Percentiles rank a stretch among this genome's conserved stretches.
These are phyloP conservation scores for Polyommatus icarus DNA, from an alignment of 2,888 invertebrate species.

Conservation along the genomic window DNA sequence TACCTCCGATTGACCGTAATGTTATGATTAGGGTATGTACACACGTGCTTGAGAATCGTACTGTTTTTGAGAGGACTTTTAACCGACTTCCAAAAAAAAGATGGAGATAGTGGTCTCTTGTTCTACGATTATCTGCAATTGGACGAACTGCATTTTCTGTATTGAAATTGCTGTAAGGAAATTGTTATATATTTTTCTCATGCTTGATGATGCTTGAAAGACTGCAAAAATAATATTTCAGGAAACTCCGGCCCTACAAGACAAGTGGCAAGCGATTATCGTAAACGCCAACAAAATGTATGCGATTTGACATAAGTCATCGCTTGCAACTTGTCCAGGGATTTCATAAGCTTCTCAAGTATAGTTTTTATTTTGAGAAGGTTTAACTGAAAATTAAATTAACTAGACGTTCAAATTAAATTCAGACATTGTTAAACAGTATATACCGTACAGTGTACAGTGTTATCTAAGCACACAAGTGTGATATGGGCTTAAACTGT, in stretches of 20 bases:
- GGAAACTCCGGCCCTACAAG: too few relatives aligned
- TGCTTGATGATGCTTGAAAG: not conserved
- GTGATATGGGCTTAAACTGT: not conserved
- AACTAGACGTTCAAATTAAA: not conserved
- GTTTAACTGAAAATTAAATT: not conserved
- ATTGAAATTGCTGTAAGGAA: not conserved
- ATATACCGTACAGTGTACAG: not conserved
- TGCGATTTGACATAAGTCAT: too few relatives aligned
- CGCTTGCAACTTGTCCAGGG: too few relatives aligned
- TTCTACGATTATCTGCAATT: not conserved
- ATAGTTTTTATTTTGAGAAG: too few relatives aligned
- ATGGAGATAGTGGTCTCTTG: not conserved
- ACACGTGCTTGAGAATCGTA: slow-evolving; percentile 35
- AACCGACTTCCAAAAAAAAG: not conserved
- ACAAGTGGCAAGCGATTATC: too few relatives aligned
- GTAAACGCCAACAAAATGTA: too few relatives aligned
- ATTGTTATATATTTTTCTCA: not conserved
- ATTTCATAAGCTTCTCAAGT: too few relatives aligned
- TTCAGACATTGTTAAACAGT: not conserved
- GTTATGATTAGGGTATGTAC: slow-evolving; percentile 60
- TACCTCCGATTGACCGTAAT: slow-evolving; percentile 47
- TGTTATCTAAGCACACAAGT: not conserved
- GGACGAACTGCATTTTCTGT: not conserved
- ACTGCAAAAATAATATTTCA: too few relatives aligned
- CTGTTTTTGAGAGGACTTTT: not conserved